These are phyloP conservation scores for Mungos mungo DNA, from an alignment of 2,113 vertebrate species.

Conservation along the genomic window DNA sequence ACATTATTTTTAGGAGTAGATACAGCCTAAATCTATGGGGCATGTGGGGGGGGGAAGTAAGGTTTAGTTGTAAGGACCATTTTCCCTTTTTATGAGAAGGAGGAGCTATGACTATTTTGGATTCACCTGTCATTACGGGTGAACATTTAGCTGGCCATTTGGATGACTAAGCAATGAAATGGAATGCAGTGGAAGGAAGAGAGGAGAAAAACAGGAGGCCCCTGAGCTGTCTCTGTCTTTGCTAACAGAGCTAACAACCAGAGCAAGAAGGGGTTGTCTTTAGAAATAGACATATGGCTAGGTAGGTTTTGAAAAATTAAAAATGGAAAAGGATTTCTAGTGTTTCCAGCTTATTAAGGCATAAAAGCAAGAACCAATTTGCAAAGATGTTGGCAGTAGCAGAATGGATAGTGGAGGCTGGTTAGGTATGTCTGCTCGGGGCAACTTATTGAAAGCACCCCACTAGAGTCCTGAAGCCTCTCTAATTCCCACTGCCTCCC, in stretches of 20 bases:
- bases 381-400: slow-evolving; percentile 65
- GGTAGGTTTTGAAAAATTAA: slow-evolving; percentile 64
- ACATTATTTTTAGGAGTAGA: background rate
- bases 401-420: slow-evolving; percentile 74
- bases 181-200: background rate
- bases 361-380: slow-evolving; percentile 77
- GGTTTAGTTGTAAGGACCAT: background rate
- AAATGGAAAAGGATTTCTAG: slow-evolving; percentile 72
- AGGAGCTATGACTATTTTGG: background rate
- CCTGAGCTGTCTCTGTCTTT: slow-evolving; percentile 51
- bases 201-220: background rate
- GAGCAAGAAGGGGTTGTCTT: slow-evolving; percentile 48
- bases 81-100: background rate
- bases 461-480: slow-evolving; percentile 67
- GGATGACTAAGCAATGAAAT: background rate
- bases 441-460: slow-evolving; percentile 78
- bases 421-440: slow-evolving; percentile 76
- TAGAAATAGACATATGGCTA: slow-evolving; percentile 59
- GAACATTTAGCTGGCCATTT: background rate
- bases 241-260: slow-evolving; percentile 8
- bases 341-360: slow-evolving; percentile 76
- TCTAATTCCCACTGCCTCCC: slow-evolving; percentile 69
- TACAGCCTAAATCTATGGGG: background rate
- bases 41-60: background rate
- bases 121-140: background rate